Conservation (phyloP, 2,113 vertebrate species). For the Coptodon rendalli region DNA sequence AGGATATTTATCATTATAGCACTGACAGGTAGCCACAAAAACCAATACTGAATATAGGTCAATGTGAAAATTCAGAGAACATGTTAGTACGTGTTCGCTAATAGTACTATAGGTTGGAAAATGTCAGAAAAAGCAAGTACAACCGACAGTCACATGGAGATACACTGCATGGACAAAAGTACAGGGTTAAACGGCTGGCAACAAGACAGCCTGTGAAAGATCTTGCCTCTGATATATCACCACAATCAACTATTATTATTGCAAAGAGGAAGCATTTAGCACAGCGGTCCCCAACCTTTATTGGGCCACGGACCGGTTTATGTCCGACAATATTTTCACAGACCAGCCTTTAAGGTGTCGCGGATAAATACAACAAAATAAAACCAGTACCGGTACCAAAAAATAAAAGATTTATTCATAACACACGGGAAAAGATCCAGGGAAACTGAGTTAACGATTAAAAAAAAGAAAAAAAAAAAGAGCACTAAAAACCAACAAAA, state of each 20-base stretch:
- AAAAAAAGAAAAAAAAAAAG: neutral
- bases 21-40: neutral
- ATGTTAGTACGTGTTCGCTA: neutral
- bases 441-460: neutral
- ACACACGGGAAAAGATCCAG: neutral
- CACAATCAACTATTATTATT: neutral
- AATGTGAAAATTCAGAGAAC: neutral
- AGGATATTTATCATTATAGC: neutral
- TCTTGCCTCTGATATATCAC: neutral
- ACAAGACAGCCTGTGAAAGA: neutral
- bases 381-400: neutral
- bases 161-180: neutral
- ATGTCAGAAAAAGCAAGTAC: neutral
- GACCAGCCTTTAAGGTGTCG: neutral
- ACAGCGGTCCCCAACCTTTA: neutral
- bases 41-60: neutral
- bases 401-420: neutral
- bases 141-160: neutral
- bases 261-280: neutral
- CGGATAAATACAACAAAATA: neutral
- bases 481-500: neutral
- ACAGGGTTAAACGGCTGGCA: neutral
- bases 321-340: neutral
- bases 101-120: neutral
- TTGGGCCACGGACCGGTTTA: neutral